Conservation (phyloP, 2,888 invertebrate species). For the Metopia argyrocephala region DNA sequence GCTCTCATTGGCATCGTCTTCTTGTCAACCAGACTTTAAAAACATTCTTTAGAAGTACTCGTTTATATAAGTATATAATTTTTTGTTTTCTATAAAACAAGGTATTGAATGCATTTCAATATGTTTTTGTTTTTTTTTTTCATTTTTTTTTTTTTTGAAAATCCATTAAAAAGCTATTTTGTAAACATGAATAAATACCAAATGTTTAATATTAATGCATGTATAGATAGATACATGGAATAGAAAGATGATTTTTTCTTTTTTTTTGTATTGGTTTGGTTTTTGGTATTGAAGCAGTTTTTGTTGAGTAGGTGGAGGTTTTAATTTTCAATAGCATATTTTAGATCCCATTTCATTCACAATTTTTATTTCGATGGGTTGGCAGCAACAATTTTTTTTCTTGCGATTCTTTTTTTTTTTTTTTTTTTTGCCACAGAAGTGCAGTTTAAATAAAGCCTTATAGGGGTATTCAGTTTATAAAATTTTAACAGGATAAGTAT, state of each 20-base stretch:
- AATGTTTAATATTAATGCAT: conserved; percentile 49
- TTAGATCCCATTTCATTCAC: not conserved
- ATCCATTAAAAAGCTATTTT: conserved; percentile 61
- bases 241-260: not conserved
- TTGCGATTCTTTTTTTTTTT: conserved; percentile 7
- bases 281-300: not conserved
- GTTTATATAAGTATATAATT: too few species aligned
- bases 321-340: conserved; percentile 43
- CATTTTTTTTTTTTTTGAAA: conserved; percentile 18
- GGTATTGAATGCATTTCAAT: conserved; percentile 56
- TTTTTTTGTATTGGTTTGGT: not conserved
- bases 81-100: conserved; percentile 12
- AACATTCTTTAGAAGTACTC: conserved; percentile 27
- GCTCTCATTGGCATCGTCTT: conserved; percentile 4
- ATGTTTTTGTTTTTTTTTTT: conserved; percentile 16
- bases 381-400: not conserved
- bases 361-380: conserved; percentile 18
- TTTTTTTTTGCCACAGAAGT: conserved; percentile 32
- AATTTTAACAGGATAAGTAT: not conserved
- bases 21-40: conserved; percentile 1
- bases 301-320: conserved; percentile 30
- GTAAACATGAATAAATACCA: conserved; percentile 58
- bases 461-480: conserved; percentile 1
- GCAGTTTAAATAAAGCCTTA: conserved; percentile 2
- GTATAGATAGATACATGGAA: not conserved